These are phyloP conservation scores for Etheostoma nigrum DNA, from an alignment of 2,797 vertebrate species.

Conservation along the genomic window DNA sequence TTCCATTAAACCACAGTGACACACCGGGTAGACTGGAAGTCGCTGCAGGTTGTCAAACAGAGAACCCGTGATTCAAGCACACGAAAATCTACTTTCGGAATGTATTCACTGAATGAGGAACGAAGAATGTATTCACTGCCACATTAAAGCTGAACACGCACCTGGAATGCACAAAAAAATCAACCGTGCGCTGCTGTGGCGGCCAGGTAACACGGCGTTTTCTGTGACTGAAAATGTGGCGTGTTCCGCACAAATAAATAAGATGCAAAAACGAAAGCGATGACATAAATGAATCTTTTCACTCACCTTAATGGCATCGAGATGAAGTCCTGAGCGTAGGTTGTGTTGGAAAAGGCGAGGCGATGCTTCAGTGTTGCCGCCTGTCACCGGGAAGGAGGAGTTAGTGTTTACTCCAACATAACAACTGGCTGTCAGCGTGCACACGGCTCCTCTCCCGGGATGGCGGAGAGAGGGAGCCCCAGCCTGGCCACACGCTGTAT, in stretches of 20 bases:
- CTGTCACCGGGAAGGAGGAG: slow-evolving; percentile 78
- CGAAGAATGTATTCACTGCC: background rate
- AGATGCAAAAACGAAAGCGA: background rate
- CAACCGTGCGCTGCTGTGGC: slow-evolving; percentile 57
- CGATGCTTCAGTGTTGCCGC: slow-evolving; percentile 71
- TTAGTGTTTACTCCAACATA: slow-evolving; percentile 79
- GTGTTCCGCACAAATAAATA: slow-evolving; percentile 3
- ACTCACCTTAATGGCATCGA: slow-evolving; percentile 70
- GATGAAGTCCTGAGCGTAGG: slow-evolving; percentile 55
- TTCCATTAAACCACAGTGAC: slow-evolving; percentile 75
- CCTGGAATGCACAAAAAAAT: slow-evolving; percentile 43
- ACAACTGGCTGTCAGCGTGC: slow-evolving; percentile 64
- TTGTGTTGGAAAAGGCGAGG: slow-evolving; percentile 65
- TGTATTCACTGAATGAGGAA: background rate
- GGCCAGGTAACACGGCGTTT: slow-evolving; percentile 66
- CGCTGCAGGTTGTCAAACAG: slow-evolving; percentile 48
- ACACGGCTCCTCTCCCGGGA: slow-evolving; percentile 10
- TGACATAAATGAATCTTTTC: background rate
- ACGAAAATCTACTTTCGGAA: background rate
- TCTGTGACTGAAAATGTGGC: slow-evolving; percentile 11
- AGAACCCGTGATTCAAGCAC: background rate
- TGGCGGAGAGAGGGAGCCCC: slow-evolving; percentile 67
- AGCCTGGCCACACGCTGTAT: slow-evolving; percentile 59
- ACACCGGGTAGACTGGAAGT: slow-evolving; percentile 44
- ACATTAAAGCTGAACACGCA: slow-evolving; percentile 11